Percentiles rank a stretch among this genome's conserved stretches.
Conservation (phyloP, 2,113 vertebrate genomes). For the Apistogramma diplotaenia region DNA sequence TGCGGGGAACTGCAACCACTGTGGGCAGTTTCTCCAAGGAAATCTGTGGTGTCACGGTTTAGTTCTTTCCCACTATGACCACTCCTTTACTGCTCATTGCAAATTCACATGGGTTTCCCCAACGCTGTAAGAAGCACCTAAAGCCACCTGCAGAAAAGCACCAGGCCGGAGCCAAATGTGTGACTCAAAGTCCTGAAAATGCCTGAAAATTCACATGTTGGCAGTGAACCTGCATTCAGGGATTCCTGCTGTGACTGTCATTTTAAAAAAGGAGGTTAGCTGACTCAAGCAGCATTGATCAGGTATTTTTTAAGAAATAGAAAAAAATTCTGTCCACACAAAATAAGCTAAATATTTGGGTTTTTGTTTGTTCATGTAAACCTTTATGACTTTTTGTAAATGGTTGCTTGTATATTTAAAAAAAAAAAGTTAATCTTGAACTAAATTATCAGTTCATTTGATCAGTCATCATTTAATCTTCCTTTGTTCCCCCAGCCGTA, state of each 20-base stretch:
- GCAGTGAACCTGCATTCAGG: background rate
- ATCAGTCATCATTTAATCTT: background rate
- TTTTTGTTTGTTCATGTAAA: too few species aligned
- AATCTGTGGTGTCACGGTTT: conserved; percentile 18
- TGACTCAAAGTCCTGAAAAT: background rate
- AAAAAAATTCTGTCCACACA: too few species aligned
- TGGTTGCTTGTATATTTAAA: too few species aligned
- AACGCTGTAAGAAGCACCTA: background rate
- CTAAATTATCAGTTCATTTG: too few species aligned
- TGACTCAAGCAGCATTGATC: background rate
- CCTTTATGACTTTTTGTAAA: too few species aligned
- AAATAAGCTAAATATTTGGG: too few species aligned
- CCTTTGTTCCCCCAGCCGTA: conserved; percentile 70
- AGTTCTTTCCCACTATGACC: conserved; percentile 16
- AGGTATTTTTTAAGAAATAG: too few species aligned
- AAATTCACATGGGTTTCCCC: background rate
- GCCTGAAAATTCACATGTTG: background rate
- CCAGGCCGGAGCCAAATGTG: rapidly evolving
- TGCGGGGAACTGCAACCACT: background rate
- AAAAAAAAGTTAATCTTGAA: too few species aligned
- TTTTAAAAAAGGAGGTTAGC: background rate
- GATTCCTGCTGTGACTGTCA: too few species aligned
- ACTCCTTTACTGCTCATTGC: background rate
- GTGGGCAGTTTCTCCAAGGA: background rate
- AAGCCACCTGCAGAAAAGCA: conserved; percentile 13